Evolutionary conservation across 2,888 invertebrate genomes (phyloP).

Genomic region (Spatulosminthurus flaviceps): DNA sequence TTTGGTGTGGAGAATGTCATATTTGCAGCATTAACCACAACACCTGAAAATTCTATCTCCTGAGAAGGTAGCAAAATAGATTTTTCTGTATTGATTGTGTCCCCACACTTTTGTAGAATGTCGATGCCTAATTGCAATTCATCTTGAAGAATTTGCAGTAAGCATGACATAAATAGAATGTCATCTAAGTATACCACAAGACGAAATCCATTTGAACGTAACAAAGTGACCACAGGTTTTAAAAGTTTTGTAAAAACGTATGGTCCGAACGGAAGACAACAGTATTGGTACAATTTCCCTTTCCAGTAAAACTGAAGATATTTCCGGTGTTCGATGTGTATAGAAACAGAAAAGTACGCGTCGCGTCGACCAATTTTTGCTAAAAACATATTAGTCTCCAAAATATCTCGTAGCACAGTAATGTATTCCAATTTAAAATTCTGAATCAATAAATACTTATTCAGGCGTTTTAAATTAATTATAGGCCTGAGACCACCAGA

Average conservation of each 20-base stretch:
- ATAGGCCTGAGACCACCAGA: conserved; percentile 33
- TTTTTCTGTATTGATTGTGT: neutral
- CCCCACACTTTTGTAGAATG: neutral
- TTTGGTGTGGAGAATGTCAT: neutral
- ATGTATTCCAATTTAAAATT: conserved; percentile 50
- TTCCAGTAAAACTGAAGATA: conserved; percentile 43
- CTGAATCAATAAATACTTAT: conserved; percentile 33
- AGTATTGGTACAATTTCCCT: conserved; percentile 28
- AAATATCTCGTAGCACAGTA: conserved; percentile 15
- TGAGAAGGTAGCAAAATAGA: neutral
- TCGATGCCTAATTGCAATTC: neutral
- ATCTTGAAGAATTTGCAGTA: neutral
- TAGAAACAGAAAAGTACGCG: conserved; percentile 41
- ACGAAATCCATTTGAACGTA: neutral
- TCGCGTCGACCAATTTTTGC: conserved; percentile 47
- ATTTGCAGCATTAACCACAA: neutral
- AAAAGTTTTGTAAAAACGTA: conserved; percentile 48
- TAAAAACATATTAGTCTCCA: conserved; percentile 19
- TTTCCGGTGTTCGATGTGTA: conserved; percentile 23
- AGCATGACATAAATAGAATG: neutral
- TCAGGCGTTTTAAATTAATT: conserved; percentile 45
- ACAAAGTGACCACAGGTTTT: conserved; percentile 11
- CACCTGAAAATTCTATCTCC: neutral
- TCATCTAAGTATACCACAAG: conserved; percentile 14
- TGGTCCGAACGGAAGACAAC: conserved; percentile 47